A percentile compares a stretch with the other conserved stretches of the same genome.
These are phyloP conservation scores for Anabacerthia variegaticeps DNA, from an alignment of 2,797 vertebrate species.

Conservation along the genomic window DNA sequence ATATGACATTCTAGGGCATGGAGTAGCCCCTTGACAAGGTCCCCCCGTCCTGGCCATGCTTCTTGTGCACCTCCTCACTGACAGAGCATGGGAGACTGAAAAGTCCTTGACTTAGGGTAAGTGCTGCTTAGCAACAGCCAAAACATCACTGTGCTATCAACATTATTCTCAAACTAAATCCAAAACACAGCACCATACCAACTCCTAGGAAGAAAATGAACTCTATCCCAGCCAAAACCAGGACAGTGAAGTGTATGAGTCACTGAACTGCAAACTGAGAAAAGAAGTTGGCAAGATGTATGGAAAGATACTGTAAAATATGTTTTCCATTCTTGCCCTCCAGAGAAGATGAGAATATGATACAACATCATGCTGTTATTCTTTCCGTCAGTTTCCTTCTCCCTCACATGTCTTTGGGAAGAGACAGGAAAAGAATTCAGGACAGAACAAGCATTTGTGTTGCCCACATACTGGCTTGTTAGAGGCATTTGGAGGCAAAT, in stretches of 20 bases:
- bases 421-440: neutral
- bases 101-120: neutral
- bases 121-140: neutral
- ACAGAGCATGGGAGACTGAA: neutral
- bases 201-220: neutral
- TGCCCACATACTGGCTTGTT: neutral
- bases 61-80: neutral
- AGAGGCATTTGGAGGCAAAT: neutral
- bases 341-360: neutral
- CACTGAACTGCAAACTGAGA: neutral
- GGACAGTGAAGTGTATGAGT: neutral
- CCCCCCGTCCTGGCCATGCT: neutral
- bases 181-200: neutral
- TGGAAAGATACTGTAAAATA: neutral
- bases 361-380: neutral
- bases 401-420: neutral
- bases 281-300: neutral
- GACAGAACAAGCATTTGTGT: neutral
- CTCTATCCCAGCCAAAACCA: neutral
- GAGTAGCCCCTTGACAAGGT: neutral
- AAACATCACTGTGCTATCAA: neutral
- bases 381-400: neutral
- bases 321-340: neutral
- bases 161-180: neutral
- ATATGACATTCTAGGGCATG: accelerated